Conservation (phyloP, 2,797 vertebrate species). For the Pitangus sulphuratus region DNA sequence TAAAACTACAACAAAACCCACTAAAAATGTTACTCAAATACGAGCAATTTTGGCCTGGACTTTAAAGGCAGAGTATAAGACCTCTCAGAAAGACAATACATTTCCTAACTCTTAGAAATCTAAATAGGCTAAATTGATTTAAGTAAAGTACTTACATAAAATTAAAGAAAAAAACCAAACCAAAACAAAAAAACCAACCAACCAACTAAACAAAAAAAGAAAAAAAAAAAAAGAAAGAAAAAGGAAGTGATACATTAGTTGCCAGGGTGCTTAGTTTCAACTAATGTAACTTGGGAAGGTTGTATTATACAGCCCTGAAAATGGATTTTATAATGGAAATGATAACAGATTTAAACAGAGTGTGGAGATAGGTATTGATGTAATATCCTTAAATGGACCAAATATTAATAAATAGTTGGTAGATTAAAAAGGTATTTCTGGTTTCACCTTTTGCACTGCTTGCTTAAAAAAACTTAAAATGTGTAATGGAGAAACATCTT, state of each 20-base stretch:
- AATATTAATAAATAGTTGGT: not conserved
- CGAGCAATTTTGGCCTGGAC: not conserved
- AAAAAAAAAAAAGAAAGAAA: not conserved
- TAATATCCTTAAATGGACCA: not conserved
- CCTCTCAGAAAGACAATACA: not conserved
- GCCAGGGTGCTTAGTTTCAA: not conserved
- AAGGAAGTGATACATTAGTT: not conserved
- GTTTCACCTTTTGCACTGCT: not conserved
- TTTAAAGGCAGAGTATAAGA: not conserved
- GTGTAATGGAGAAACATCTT: not conserved
- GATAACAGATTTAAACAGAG: not conserved
- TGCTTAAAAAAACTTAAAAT: not conserved
- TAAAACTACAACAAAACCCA: not conserved
- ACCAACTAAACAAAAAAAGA: too few relatives aligned
- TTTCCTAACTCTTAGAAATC: not conserved
- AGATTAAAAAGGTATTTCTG: not conserved
- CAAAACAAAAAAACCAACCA: not conserved
- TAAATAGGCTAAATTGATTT: not conserved
- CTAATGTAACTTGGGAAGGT: not conserved
- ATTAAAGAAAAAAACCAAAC: not conserved
- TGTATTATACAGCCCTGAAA: not conserved
- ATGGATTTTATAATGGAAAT: not conserved
- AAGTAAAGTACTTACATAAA: not conserved
- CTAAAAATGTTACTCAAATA: not conserved
- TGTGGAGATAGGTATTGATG: not conserved